A percentile compares a stretch with the other conserved stretches of the same genome.
These are phyloP conservation scores for Aspidapion aeneum DNA, from an alignment of 2,888 invertebrate species.

Conservation along the genomic window DNA sequence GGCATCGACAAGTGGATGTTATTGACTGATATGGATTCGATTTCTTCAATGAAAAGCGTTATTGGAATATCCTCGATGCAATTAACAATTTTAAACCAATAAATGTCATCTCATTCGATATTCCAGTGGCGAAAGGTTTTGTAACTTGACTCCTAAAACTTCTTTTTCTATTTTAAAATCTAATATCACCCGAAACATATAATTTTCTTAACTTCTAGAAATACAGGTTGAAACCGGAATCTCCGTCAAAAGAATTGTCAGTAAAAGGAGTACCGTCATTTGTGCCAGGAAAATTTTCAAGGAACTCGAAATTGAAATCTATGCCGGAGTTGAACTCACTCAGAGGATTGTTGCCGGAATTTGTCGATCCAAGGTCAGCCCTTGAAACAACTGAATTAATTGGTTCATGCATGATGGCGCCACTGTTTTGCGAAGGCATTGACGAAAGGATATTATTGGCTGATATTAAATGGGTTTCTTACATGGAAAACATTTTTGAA, in stretches of 20 bases:
- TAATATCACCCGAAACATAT: too few relatives aligned
- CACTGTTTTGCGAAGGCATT: neutral
- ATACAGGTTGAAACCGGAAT: conserved; percentile 61
- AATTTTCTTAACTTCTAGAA: too few relatives aligned
- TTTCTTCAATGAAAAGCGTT: conserved; percentile 69
- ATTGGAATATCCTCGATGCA: too few relatives aligned
- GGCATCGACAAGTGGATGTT: conserved; percentile 13
- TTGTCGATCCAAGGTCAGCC: too few relatives aligned
- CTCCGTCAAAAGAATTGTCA: conserved; percentile 79
- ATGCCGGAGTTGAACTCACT: conserved; percentile 50
- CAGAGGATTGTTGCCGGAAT: conserved; percentile 43
- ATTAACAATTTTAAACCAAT: too few relatives aligned
- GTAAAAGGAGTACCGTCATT: conserved; percentile 73
- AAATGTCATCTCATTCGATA: too few relatives aligned
- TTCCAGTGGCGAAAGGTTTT: too few relatives aligned
- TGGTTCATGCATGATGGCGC: too few relatives aligned
- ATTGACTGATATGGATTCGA: conserved; percentile 59
- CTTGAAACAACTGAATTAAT: too few relatives aligned
- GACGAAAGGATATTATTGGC: too few relatives aligned
- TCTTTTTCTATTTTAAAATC: too few relatives aligned
- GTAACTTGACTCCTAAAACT: conserved; percentile 54
- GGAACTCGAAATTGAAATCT: conserved; percentile 81
- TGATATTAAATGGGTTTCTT: conserved; percentile 63
- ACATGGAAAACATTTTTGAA: too few relatives aligned
- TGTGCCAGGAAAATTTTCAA: conserved; percentile 71